Base-by-base conservation (phyloP, 92 coral and sea anemone genomes). In the Epizoanthus illoricatus region DNA sequence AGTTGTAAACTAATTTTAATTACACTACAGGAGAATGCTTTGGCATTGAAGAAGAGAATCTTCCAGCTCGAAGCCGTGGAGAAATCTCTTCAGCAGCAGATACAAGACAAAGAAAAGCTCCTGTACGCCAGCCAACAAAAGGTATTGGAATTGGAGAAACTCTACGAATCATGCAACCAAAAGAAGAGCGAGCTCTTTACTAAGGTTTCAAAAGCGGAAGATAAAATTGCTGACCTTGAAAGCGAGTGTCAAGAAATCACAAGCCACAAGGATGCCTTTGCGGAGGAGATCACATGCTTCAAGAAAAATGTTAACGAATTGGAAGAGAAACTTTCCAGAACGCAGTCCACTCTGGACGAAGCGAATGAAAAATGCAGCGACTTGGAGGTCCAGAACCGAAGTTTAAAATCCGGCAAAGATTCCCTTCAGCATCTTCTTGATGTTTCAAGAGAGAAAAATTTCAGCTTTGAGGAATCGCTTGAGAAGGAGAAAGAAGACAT, bases 21-120 rank as follows among this genome's bases (percentile, higher is more conserved):
- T 52, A 52, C 2, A 52, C 16, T 18, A 59, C 85, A 93, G 73
- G 92, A 93, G 65, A 87, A 91, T 83, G 75, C 80, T 16, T 73
- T 88, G 33, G 83, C 87, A 23, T 72, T 91, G 70, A 91, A 88
- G 82, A 85, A 84, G 89, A 89, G 83, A 69, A 88, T 81, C 39
- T 88, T 91, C 78, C 91, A 93, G 45, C 89, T 93, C 20, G 94
- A 93, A 74, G 91, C 92, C n/a, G 79, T 84, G 58, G 97, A 93
- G 52, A 85, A 84, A 54, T 79, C 88, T 16, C 55, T 78, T 39
- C 86, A 91, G 42, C 92, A 93, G 65, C 86, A 80, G 75, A 68
- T 91, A 54, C 89, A 79, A 7, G 94, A 91, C 24, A 88, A 88
- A 56, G 94, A 93, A 4, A 91, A 87, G 16, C 91, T 91, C 41